Evolutionary conservation across 2,797 vertebrate species (phyloP), one percentile per base, ranked within the genome.

Genomic region (Pantherophis alleghaniensis): DNA sequence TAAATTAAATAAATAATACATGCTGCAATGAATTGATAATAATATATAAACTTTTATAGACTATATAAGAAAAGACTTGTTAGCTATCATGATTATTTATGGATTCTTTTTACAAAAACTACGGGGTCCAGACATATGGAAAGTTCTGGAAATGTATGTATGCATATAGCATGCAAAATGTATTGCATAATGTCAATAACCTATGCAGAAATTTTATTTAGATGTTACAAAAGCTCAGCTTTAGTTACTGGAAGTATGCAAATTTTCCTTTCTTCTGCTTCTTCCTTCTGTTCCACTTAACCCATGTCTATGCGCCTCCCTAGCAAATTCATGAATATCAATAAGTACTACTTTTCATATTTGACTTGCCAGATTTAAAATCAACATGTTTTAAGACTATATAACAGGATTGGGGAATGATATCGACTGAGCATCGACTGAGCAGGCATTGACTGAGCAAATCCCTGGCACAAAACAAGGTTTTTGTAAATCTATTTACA

Each of bases 301-400:
- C 9, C 83, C 69, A 47, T 95, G 91, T 93, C 94, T 95, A 94
- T 37, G 83, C 88, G 69, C 86, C 89, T 94, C 2, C 51, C 92
- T 92, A 74, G 32, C 18, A 56, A 95, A 92, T 91, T 93, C 26
- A 13, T 96, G 92, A 95, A 95, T 89, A 96, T 97, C 89, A 96
- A 94, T 93, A 90, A 87, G 89, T 96, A 95, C 79, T 92, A 94
- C 95, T 94, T 95, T 96, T 96, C 95, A 96, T 95, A 95, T 96
- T 87, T 97, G 96, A 97, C 97, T 96, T 97, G 88, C 94, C 95
- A 94, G 90, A 94, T 95, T 97, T 96, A 96, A 93, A 97, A 96
- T 96, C 97, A 97, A 97, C 4, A 42, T 51, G 28, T 79, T 94
- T 93, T 96, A 97, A 97, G 96, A 94, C 95, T 95, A 94, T 90